A percentile compares a stretch with the other conserved stretches of the same genome.
Evolutionary conservation across 2,113 vertebrate genomes (phyloP).

Genomic region (Clarias macrocephalus): DNA sequence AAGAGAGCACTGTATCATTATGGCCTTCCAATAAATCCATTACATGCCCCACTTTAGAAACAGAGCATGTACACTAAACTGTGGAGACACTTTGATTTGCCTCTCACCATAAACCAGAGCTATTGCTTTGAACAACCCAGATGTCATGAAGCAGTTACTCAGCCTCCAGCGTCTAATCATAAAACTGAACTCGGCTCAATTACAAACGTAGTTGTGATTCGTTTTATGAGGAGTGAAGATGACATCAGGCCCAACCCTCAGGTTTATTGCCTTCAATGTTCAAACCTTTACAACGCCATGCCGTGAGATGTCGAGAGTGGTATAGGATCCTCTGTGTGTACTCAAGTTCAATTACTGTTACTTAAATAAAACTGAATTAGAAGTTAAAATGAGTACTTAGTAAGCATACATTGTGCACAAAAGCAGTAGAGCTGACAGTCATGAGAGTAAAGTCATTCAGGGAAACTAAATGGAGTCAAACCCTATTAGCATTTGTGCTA

Average conservation of each 20-base stretch:
- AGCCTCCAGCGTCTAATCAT: constrained; percentile 39
- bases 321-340: neutral
- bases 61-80: constrained; percentile 39
- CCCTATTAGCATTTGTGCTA: neutral
- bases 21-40: constrained; percentile 47
- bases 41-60: constrained; percentile 50
- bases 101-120: constrained; percentile 42
- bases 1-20: constrained; percentile 47
- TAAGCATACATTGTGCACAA: neutral
- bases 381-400: neutral
- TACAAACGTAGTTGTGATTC: constrained; percentile 16
- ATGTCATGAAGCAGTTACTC: constrained; percentile 41
- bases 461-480: neutral
- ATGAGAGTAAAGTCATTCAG: neutral
- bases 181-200: constrained; percentile 40
- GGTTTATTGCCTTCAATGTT: constrained; percentile 22
- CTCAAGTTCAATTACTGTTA: neutral
- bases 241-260: constrained; percentile 26
- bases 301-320: neutral
- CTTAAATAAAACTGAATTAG: neutral
- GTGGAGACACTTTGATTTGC: constrained; percentile 42
- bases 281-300: constrained; percentile 24
- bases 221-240: constrained; percentile 27
- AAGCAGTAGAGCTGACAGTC: neutral
- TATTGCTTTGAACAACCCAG: constrained; percentile 41